Percentiles rank a stretch among this genome's conserved stretches.
Evolutionary conservation across 2,888 invertebrate genomes (phyloP).

Genomic region (Pseudococcus viburni): DNA sequence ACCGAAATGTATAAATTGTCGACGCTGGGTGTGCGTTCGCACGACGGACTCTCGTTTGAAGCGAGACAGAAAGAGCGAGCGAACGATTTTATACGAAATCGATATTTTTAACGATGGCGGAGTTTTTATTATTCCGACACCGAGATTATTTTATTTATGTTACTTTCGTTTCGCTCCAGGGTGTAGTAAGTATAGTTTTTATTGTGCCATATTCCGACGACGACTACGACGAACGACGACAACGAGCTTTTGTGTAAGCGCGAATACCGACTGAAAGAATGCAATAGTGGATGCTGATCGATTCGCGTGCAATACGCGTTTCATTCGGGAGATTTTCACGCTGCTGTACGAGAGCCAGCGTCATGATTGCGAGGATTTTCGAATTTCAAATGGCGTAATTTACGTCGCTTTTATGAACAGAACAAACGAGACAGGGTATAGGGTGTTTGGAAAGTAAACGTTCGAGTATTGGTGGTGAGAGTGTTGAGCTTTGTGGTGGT

Average conservation of each 20-base stretch:
- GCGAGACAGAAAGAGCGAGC: not conserved
- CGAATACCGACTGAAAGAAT: constrained; percentile 30
- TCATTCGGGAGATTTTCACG: constrained; percentile 6
- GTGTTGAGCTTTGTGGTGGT: too few relatives aligned
- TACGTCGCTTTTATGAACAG: not conserved
- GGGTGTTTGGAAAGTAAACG: not conserved
- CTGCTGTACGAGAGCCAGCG: not conserved
- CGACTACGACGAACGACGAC: not conserved
- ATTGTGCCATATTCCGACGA: constrained; percentile 40
- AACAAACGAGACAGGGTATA: not conserved
- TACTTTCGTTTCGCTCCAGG: constrained; percentile 56
- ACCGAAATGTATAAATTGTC: constrained; percentile 19
- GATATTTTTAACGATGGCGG: constrained; percentile 50
- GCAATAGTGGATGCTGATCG: constrained; percentile 50
- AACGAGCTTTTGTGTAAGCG: constrained; percentile 1
- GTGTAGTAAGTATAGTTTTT: constrained; percentile 56
- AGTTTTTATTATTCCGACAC: constrained; percentile 55
- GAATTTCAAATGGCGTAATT: constrained; percentile 12
- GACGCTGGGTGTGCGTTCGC: not conserved
- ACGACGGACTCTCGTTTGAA: not conserved
- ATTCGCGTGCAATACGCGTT: constrained; percentile 33
- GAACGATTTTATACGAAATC: constrained; percentile 40
- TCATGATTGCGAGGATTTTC: not conserved
- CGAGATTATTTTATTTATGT: constrained; percentile 55
- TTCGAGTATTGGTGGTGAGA: too few relatives aligned